Evolutionary conservation across 2,113 vertebrate species (phyloP).

Genomic region (Panthera tigris): DNA sequence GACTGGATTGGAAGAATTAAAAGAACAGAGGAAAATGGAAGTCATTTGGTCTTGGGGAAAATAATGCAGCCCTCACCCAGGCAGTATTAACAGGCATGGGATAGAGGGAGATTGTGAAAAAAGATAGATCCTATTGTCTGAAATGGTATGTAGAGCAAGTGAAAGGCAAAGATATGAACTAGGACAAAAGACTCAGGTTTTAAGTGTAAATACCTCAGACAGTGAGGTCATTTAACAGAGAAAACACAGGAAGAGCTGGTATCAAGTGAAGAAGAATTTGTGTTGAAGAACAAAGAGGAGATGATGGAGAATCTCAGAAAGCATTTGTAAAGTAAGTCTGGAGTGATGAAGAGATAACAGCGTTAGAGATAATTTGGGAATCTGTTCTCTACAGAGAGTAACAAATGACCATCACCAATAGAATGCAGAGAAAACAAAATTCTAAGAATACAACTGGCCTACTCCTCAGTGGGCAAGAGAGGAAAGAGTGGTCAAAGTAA

Average conservation of each 20-base stretch:
- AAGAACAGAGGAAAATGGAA: background rate
- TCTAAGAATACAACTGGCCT: background rate
- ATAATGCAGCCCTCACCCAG: background rate
- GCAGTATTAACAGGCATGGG: background rate
- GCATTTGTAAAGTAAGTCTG: background rate
- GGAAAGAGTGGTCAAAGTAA: background rate
- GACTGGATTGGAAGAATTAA: background rate
- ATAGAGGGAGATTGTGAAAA: background rate
- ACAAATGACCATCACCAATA: background rate
- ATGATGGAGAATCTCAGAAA: background rate
- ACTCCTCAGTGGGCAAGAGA: background rate
- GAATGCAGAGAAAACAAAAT: background rate
- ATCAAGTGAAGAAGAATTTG: background rate
- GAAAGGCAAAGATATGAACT: background rate
- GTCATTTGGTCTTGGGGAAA: background rate
- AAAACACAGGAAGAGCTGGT: background rate
- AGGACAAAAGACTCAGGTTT: slow-evolving; percentile 4
- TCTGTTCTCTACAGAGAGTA: background rate
- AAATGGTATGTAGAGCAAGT: background rate
- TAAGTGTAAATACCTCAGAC: background rate
- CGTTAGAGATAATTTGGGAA: background rate
- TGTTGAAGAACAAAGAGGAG: background rate
- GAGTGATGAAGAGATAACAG: background rate
- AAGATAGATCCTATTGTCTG: background rate
- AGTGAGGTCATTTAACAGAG: background rate